Base-by-base conservation (phyloP, 2,113 vertebrate species). In the Pseudorasbora parva region DNA sequence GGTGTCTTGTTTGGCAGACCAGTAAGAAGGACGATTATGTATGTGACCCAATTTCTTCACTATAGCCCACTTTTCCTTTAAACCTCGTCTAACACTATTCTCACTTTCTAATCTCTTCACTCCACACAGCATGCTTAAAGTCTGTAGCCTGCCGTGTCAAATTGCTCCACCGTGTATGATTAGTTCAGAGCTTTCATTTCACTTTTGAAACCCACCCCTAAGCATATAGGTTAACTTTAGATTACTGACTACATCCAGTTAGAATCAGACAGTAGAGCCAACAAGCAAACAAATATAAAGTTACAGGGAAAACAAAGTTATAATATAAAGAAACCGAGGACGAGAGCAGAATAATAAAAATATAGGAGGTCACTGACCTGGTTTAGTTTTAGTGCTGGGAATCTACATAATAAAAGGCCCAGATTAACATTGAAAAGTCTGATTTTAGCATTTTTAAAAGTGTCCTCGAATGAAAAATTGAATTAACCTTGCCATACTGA, bases 1-100 rank as follows among this genome's bases (percentile, higher is more conserved):
- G 74, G 79, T 73, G 49, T 60, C 43, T 49, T 81, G 77, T 84
- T 86, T 77, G 66, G 64, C 74, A 76, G 56, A n/a, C 4, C 27
- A 57, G 82, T 68, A 72, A 84, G 51, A n/a, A 21, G 21, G n/a
- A 80, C 12, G 8, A 84, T 81, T 84, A 57, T 75, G 17, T 81
- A 57, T 77, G 15, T 74, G 78, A 83, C 84, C 82, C 78, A 74
- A 30, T 86, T 75, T 82, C 59, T 49, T 21, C 2, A 30, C 56
- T 59, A 21, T 57, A 56, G 69, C 43, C 51, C 23, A 57, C 19
- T 47, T 81, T 47, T 56, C 27, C 27, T 17, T 21, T 59, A 19
- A 33, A 12, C 59, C 23, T 41, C 33, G 59, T 21, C 72, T 76
- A 43, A 45, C 37, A n/a, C 72, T 51, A 43, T 49, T 79, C 60